Evolutionary conservation across 2,888 invertebrate genomes (phyloP), one percentile per base, ranked within the genome.

Genomic region (Tenthredo mesomela): DNA sequence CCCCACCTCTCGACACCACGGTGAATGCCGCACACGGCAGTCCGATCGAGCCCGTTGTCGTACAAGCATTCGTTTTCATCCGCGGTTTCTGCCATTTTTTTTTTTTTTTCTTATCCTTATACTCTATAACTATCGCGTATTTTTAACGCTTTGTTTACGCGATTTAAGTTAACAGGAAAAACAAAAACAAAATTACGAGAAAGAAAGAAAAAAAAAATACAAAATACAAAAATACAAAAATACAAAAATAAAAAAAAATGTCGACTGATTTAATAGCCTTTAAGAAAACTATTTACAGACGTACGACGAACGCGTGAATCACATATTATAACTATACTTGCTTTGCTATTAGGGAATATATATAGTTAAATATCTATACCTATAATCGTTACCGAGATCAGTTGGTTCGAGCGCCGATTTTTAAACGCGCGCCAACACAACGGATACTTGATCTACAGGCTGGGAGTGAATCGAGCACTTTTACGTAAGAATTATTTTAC

Each of bases 11-110:
- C 86, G 65, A 87, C 86, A 85, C 83, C 86, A 84, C 88, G 90
- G 89, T 88, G 88, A 88, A 88, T 89, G 90, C 88, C 91, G 89
- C 90, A 90, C 90, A 87, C 92, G 92, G 91, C 92, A 93, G 93
- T 93, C 91, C 91, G 90, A 91, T 91, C 91, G 91, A 92, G 92
- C 92, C 92, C 92, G 92, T 89, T 92, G 93, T 92, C 92, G 92
- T 90, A 92, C 91, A 92, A 92, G 91, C 92, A 92, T 91, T 92
- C 88, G 91, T 86, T 89, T 90, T 89, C 88, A 88, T 87, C 86
- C 88, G 87, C 86, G 86, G 77, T 84, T 84, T 84, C 61, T 50
- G 61, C 18, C 54, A 12, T 18, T 25, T 29, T 29, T 82, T 37
- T 82, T 65, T 61, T 71, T 33, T 33, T 33, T 33, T 33, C 29